Percentiles rank a stretch among this genome's conserved stretches.
phyloP scores from a whole-genome alignment of 2,797 vertebrate genomes.

The Rhincodon typus region DNA sequence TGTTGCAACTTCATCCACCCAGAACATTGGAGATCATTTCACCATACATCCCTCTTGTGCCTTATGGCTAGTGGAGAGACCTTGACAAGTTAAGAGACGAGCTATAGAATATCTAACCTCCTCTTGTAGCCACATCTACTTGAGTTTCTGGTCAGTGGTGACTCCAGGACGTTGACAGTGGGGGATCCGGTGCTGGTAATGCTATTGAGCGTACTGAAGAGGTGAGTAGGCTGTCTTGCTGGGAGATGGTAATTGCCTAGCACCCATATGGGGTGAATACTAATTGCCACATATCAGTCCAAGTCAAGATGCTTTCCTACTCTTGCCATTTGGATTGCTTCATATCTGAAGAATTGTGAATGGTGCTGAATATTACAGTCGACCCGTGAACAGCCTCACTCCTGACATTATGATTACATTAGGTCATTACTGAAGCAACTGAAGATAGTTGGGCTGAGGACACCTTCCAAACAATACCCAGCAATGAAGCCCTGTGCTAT shows the following conservation, averaged over 20 bases:
- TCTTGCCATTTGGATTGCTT: neutral
- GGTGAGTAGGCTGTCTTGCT: neutral
- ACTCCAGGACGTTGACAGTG: neutral
- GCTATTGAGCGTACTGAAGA: neutral
- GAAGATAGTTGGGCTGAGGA: neutral
- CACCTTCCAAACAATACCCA: neutral
- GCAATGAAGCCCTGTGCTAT: neutral
- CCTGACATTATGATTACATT: neutral
- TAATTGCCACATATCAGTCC: neutral
- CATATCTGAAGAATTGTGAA: neutral
- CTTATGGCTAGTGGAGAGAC: neutral
- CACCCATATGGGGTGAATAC: neutral
- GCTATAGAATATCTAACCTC: neutral
- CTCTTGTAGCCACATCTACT: neutral
- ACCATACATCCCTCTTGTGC: neutral
- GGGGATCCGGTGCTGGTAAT: neutral
- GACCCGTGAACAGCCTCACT: too few relatives aligned
- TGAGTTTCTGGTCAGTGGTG: neutral
- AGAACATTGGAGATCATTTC: neutral
- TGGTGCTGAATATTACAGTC: neutral
- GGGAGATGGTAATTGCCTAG: neutral
- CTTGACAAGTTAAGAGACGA: neutral
- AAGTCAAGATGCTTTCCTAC: neutral
- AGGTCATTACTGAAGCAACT: neutral
- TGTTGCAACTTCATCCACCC: neutral